phyloP scores from a whole-genome alignment of 2,113 vertebrate species.

The Alaudala cheleensis region DNA sequence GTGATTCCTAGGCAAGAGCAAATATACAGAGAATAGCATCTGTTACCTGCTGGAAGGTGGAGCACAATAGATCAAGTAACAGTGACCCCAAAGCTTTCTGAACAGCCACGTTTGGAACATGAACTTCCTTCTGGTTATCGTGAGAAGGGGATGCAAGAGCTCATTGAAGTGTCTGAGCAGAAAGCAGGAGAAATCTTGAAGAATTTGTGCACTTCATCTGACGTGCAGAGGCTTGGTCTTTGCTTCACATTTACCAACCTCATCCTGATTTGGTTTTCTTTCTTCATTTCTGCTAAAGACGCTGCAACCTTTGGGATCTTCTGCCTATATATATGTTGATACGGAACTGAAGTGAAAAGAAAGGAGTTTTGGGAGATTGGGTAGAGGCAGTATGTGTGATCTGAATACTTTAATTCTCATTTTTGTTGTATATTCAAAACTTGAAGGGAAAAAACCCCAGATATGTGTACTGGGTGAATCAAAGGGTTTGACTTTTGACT shows the following conservation, averaged over 20 bases:
- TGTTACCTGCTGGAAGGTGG: not conserved
- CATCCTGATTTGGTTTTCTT: not conserved
- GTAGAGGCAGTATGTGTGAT: not conserved
- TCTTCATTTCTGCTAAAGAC: not conserved
- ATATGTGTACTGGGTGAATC: not conserved
- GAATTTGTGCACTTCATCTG: not conserved
- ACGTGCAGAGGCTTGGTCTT: not conserved
- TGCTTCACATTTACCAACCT: not conserved
- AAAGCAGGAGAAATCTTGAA: not conserved
- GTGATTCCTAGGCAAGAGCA: not conserved
- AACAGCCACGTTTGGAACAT: not conserved
- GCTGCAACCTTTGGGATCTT: not conserved
- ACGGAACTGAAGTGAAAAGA: not conserved
- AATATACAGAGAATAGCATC: not conserved
- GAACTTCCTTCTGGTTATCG: not conserved
- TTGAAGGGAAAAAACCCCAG: not conserved
- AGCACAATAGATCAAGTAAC: not conserved
- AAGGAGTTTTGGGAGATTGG: not conserved
- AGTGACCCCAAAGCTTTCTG: not conserved
- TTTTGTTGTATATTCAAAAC: not conserved
- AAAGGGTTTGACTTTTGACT: not conserved
- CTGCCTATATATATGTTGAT: not conserved
- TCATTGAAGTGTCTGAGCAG: not conserved
- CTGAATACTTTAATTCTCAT: not conserved
- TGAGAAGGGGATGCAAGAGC: not conserved